Evolutionary conservation across 2,113 vertebrate genomes (phyloP).

Genomic region (Epinephelus moara): DNA sequence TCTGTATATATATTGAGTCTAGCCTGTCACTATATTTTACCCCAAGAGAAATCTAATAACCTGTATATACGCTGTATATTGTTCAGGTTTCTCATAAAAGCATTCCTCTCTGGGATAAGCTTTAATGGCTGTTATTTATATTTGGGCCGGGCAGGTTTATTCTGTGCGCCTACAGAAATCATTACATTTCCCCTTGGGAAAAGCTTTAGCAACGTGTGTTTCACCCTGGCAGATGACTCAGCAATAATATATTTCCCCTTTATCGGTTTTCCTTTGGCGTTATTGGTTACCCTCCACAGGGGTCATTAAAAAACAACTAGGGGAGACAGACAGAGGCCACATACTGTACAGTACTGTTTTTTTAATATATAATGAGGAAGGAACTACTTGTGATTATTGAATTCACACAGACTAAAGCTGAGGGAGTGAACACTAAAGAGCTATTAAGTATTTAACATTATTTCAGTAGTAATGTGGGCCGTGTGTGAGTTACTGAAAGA

Average conservation of each 20-base stretch:
- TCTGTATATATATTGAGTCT: constrained; percentile 45
- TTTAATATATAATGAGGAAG: constrained; percentile 27
- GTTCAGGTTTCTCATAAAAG: constrained; percentile 71
- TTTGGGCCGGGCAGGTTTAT: constrained; percentile 74
- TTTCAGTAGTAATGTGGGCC: not conserved
- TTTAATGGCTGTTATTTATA: constrained; percentile 78
- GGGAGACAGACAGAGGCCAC: constrained; percentile 16
- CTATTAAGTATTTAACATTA: constrained; percentile 30
- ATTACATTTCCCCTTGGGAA: constrained; percentile 62
- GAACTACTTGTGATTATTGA: constrained; percentile 39
- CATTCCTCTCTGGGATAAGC: constrained; percentile 58
- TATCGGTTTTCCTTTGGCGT: constrained; percentile 50
- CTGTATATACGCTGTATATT: constrained; percentile 69
- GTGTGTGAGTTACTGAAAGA: not conserved
- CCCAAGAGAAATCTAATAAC: constrained; percentile 70
- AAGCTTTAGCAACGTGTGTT: constrained; percentile 29
- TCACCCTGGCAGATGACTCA: constrained; percentile 68
- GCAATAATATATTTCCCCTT: constrained; percentile 64
- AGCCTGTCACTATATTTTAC: constrained; percentile 62
- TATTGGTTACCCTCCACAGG: constrained; percentile 65
- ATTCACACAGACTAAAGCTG: constrained; percentile 13
- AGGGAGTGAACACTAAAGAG: not conserved
- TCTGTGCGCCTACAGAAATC: constrained; percentile 69
- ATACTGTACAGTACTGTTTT: not conserved
- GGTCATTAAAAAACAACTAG: constrained; percentile 70